Percentiles rank a stretch among this genome's conserved stretches.
Conservation (phyloP, 2,113 vertebrate species). For the Dromaius novaehollandiae region DNA sequence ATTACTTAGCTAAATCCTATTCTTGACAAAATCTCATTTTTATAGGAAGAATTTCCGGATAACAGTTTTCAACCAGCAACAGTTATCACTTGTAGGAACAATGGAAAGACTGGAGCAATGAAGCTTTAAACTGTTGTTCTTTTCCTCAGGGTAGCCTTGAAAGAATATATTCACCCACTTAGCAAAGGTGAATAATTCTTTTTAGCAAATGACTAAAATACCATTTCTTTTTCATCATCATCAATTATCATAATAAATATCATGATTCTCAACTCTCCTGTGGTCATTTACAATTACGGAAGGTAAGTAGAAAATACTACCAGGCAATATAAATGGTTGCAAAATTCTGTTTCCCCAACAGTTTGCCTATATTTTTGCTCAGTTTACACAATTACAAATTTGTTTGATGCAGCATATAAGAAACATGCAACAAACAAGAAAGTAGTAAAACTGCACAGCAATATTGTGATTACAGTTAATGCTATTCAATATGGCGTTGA, state of each 20-base stretch:
- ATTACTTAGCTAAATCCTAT: background rate
- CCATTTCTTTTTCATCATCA: background rate
- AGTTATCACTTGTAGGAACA: background rate
- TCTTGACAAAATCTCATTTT: background rate
- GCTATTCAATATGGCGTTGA: background rate
- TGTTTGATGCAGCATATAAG: background rate
- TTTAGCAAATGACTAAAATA: background rate
- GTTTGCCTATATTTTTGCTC: background rate
- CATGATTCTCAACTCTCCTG: background rate
- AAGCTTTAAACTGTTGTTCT: slow-evolving; percentile 20
- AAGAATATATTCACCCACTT: background rate
- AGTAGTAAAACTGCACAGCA: background rate
- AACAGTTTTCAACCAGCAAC: background rate
- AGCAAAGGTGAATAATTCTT: background rate
- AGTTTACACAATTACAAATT: background rate
- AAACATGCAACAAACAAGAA: background rate
- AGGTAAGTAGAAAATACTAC: background rate
- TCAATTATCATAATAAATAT: background rate
- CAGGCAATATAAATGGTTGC: background rate
- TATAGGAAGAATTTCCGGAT: background rate
- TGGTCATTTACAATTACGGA: background rate
- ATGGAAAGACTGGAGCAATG: slow-evolving; percentile 23
- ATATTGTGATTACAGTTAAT: background rate
- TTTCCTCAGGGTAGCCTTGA: slow-evolving; percentile 15
- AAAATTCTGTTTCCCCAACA: background rate